These are phyloP conservation scores for Venustoraphidia nigricollis DNA, from an alignment of 2,888 invertebrate species.

Conservation along the genomic window DNA sequence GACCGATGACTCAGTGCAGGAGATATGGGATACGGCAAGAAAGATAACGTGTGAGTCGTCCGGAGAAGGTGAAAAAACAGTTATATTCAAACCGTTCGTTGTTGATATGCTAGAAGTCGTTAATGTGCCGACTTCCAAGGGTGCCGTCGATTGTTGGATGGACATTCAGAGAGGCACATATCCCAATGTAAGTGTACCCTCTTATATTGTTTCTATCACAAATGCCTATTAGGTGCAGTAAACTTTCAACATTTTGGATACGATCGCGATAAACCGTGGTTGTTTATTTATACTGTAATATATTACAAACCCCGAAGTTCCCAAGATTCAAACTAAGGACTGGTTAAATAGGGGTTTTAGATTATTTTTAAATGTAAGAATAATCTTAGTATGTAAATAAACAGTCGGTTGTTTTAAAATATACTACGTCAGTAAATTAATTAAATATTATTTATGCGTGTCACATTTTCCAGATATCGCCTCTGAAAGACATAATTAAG, in stretches of 20 bases:
- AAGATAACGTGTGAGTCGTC: slow-evolving; percentile 35
- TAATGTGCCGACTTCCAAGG: slow-evolving; percentile 45
- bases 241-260: too few species aligned
- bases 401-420: not conserved
- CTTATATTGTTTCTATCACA: not conserved
- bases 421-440: not conserved
- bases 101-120: slow-evolving; percentile 24
- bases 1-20: slow-evolving; percentile 48
- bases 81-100: slow-evolving; percentile 42
- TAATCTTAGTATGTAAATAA: too few species aligned
- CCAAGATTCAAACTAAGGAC: too few species aligned
- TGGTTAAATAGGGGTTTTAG: too few species aligned
- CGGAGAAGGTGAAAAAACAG: slow-evolving; percentile 23
- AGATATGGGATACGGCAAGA: slow-evolving; percentile 47
- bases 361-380: too few species aligned
- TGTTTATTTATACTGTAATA: too few species aligned
- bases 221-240: too few species aligned
- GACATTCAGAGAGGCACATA: slow-evolving; percentile 55
- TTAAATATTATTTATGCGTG: not conserved
- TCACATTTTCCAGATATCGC: slow-evolving; percentile 32
- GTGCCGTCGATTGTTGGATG: slow-evolving; percentile 62
- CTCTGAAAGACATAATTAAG: slow-evolving; percentile 44
- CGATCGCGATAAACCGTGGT: too few species aligned
- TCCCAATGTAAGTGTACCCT: slow-evolving; percentile 38
- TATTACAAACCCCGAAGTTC: too few species aligned